These are phyloP conservation scores for Hippoglossus hippoglossus DNA, from an alignment of 2,797 vertebrate genomes.

Conservation along the genomic window DNA sequence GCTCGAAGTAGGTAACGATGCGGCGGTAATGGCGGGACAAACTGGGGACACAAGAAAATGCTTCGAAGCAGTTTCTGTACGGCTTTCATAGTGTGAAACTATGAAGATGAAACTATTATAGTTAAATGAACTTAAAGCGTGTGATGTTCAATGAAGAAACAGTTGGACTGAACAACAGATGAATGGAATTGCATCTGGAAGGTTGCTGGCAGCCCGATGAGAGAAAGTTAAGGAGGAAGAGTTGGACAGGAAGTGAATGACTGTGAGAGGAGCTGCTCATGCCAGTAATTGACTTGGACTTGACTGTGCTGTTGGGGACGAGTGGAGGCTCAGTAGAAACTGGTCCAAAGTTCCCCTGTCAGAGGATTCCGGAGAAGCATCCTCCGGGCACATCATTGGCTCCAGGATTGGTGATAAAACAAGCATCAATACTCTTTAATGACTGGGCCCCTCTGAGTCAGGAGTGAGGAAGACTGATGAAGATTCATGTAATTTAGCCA, in stretches of 20 bases:
- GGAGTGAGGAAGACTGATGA: slow-evolving; percentile 43
- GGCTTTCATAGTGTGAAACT: too few relatives aligned
- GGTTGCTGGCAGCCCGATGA: neutral
- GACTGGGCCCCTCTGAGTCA: slow-evolving; percentile 39
- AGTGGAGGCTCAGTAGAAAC: slow-evolving; percentile 43
- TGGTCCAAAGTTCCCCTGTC: slow-evolving; percentile 40
- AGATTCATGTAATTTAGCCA: slow-evolving; percentile 35
- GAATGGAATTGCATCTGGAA: neutral
- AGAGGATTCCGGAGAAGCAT: slow-evolving; percentile 21
- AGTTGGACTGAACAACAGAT: neutral
- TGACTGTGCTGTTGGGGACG: slow-evolving; percentile 12
- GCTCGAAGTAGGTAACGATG: too few relatives aligned
- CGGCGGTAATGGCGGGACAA: too few relatives aligned
- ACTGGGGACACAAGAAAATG: too few relatives aligned
- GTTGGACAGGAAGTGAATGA: slow-evolving; percentile 29
- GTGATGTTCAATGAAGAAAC: neutral
- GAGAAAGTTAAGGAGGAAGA: slow-evolving; percentile 12
- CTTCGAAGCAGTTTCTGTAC: too few relatives aligned
- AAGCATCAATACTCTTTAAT: slow-evolving; percentile 42
- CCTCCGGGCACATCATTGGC: slow-evolving; percentile 57
- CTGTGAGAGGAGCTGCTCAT: slow-evolving; percentile 26
- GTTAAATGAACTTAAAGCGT: slow-evolving; percentile 16
- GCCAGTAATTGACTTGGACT: slow-evolving; percentile 30
- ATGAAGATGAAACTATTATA: slow-evolving; percentile 3
- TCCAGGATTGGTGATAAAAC: slow-evolving; percentile 56